A percentile compares a stretch with the other conserved stretches of the same genome.
Conservation (phyloP, 2,797 vertebrate genomes). For the Galago senegalensis region DNA sequence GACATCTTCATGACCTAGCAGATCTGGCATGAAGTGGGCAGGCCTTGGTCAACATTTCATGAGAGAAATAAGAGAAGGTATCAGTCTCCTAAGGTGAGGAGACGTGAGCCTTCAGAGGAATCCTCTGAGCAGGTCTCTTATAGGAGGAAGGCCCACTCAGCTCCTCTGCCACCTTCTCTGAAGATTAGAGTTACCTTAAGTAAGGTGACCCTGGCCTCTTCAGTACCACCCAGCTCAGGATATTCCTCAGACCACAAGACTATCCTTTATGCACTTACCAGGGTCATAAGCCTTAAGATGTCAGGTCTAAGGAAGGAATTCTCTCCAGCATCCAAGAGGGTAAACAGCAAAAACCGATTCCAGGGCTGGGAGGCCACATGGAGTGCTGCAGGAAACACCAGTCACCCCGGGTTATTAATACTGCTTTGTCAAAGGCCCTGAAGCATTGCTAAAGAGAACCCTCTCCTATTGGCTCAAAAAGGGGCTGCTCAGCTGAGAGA, state of each 20-base stretch:
- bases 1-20: neutral
- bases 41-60: neutral
- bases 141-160: neutral
- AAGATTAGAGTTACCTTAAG: neutral
- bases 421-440: neutral
- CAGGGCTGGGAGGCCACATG: conserved; percentile 94
- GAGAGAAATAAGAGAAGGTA: conserved; percentile 3
- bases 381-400: conserved; percentile 87
- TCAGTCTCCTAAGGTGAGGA: neutral
- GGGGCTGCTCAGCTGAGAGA: neutral
- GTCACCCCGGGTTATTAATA: neutral
- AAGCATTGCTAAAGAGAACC: neutral
- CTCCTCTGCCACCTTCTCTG: neutral
- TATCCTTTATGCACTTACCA: conserved; percentile 90
- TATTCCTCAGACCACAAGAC: neutral
- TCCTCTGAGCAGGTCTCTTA: neutral
- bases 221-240: neutral
- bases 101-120: neutral
- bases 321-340: conserved; percentile 91
- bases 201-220: neutral
- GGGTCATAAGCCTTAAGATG: conserved; percentile 92
- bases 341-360: conserved; percentile 94
- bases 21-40: neutral
- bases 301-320: conserved; percentile 92
- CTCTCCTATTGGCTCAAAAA: conserved; percentile 4